Evolutionary conservation across 1,140 invertebrate genomes (phyloP).

Genomic region (Harpegnathos saltator): DNA sequence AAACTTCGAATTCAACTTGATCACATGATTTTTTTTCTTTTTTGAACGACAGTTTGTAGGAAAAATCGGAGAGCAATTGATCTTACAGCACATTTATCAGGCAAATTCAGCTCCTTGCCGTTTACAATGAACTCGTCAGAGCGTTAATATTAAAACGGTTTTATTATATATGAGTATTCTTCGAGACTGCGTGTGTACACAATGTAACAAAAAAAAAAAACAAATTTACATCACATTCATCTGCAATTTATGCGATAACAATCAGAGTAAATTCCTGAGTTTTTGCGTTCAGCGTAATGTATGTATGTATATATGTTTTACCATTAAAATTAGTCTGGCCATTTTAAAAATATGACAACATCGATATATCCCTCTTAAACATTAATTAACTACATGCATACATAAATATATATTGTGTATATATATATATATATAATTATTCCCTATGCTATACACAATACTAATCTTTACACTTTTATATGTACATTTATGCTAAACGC

Average conservation of each 20-base stretch:
- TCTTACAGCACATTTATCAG: not conserved
- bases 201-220: not conserved
- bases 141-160: not conserved
- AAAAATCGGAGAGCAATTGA: constrained; percentile 20
- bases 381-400: constrained; percentile 69
- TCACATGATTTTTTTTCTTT: not conserved
- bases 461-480: constrained; percentile 60
- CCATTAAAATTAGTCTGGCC: constrained; percentile 56
- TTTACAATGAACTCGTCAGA: constrained; percentile 11
- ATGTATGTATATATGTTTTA: constrained; percentile 14
- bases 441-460: constrained; percentile 50
- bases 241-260: constrained; percentile 17
- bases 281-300: constrained; percentile 24
- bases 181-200: not conserved
- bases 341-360: constrained; percentile 68
- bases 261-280: constrained; percentile 49
- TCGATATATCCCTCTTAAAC: constrained; percentile 60
- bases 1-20: not conserved
- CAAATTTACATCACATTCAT: constrained; percentile 8
- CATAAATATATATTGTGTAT: constrained; percentile 74
- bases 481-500: constrained; percentile 65
- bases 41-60: not conserved
- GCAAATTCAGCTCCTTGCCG: constrained; percentile 9
- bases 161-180: constrained; percentile 55
- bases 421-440: constrained; percentile 71